Base-by-base conservation (phyloP, 2,888 invertebrate species). In the Heliothis peltigera region DNA sequence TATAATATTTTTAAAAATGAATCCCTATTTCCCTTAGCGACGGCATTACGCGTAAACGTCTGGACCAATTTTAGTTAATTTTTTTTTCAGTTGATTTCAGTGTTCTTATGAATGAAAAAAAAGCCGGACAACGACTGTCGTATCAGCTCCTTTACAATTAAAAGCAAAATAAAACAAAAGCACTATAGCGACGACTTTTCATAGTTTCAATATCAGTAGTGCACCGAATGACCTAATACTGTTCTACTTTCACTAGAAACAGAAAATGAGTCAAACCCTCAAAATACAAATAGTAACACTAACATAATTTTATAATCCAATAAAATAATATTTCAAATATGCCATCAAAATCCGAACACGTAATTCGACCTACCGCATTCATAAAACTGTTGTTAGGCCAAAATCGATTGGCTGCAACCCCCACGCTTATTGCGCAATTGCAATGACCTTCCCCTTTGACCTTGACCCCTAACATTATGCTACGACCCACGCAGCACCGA, bases 381-480 rank as follows among this genome's bases (percentile, higher is more conserved):
- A 70, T 49, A 49, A 63, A 77, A 55, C 48, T 21, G 39, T 35
- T 39, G 44, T 43, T 18, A 18, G 42, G 60, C 65, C 61, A 68
- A 72, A 75, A 84, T 85, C 85, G 68, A 85, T 85, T 12, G 58
- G 2, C 18, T 71, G 77, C 75, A 72, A 49, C 65, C 54, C 66
- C 64, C 44, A 44, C 64, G 49, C 21, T n/a, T 52, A 76, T 83
- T 87, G 87, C 89, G 88, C 87, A 87, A 83, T 77, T 88, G 89
- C 89, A 88, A 65, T 84, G 88, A 89, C 88, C 89, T 87, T 82
- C 70, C 67, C 61, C 80, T 68, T 65, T 82, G 76, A 87, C 89
- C 89, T 87, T 88, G 80, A 87, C 81, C 86, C 68, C 39, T 49
- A 57, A 65, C 75, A 77, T 81, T 73, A 76, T 54, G 56, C 70